These are phyloP conservation scores for Diplolepis rosae DNA, from an alignment of 2,888 invertebrate species.

Conservation along the genomic window DNA sequence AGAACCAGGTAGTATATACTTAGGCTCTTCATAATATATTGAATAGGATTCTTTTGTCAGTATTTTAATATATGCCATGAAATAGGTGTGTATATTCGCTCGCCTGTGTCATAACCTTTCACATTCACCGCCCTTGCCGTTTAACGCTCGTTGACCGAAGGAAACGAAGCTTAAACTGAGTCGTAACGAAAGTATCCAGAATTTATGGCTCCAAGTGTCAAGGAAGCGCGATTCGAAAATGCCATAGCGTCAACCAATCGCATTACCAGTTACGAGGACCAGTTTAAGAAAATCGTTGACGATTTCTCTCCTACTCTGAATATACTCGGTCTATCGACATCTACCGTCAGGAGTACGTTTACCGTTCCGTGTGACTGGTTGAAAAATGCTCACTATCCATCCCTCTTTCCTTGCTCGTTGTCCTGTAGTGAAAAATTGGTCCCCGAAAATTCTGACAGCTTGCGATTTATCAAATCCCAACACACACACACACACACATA, in stretches of 20 bases:
- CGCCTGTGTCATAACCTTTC: neutral
- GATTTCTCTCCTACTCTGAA: conserved; percentile 53
- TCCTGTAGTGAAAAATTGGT: conserved; percentile 69
- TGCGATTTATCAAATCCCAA: conserved; percentile 68
- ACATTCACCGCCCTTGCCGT: neutral
- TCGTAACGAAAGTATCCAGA: conserved; percentile 38
- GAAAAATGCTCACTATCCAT: conserved; percentile 65
- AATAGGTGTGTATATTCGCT: neutral
- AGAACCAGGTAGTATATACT: too few relatives aligned
- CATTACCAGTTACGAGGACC: conserved; percentile 55
- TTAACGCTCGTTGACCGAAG: neutral
- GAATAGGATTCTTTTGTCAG: neutral
- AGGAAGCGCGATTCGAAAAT: conserved; percentile 34
- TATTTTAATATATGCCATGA: neutral
- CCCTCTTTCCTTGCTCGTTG: conserved; percentile 55
- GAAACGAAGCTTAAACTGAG: conserved; percentile 23
- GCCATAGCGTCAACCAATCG: conserved; percentile 37
- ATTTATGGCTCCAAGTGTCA: neutral
- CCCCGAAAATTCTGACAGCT: conserved; percentile 66
- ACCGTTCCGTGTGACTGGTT: conserved; percentile 63
- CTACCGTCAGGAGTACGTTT: conserved; percentile 35
- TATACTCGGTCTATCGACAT: neutral
- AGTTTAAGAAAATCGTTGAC: conserved; percentile 62
- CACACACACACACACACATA: too few relatives aligned
- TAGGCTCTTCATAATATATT: too few relatives aligned